Evolutionary conservation across 2,888 invertebrate species (phyloP).

Genomic region (Nematopogon swammerdamellus): DNA sequence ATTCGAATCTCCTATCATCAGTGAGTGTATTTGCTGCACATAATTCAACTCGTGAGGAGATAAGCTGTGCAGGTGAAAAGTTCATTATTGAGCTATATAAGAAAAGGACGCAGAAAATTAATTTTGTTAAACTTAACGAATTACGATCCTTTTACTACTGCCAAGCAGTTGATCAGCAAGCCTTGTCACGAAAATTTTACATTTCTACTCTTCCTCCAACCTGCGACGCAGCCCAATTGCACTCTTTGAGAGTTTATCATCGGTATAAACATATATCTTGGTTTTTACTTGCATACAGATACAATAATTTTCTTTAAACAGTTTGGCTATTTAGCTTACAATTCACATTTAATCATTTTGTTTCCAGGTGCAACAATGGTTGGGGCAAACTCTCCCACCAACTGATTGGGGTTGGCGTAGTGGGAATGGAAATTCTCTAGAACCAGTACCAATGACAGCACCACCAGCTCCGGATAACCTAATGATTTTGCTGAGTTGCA

Average conservation of each 20-base stretch:
- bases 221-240: too few relatives aligned
- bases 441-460: constrained; percentile 1
- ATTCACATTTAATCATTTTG: constrained; percentile 1
- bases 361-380: constrained; percentile 2
- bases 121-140: constrained; percentile 1
- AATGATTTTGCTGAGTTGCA: constrained; percentile 4
- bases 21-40: background rate
- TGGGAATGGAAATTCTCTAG: constrained; percentile 2
- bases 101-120: background rate
- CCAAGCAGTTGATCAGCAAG: background rate
- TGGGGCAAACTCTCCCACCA: constrained; percentile 2
- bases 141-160: background rate
- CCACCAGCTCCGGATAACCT: background rate
- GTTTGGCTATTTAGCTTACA: too few relatives aligned
- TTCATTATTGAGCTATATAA: background rate
- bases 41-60: background rate
- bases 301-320: too few relatives aligned
- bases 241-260: too few relatives aligned
- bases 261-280: too few relatives aligned
- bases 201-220: too few relatives aligned
- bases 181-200: background rate
- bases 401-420: constrained; percentile 1
- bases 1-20: background rate
- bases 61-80: background rate
- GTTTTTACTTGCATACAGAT: too few relatives aligned